Base-by-base conservation (phyloP, 2,113 vertebrate genomes). In the Epinephelus moara region DNA sequence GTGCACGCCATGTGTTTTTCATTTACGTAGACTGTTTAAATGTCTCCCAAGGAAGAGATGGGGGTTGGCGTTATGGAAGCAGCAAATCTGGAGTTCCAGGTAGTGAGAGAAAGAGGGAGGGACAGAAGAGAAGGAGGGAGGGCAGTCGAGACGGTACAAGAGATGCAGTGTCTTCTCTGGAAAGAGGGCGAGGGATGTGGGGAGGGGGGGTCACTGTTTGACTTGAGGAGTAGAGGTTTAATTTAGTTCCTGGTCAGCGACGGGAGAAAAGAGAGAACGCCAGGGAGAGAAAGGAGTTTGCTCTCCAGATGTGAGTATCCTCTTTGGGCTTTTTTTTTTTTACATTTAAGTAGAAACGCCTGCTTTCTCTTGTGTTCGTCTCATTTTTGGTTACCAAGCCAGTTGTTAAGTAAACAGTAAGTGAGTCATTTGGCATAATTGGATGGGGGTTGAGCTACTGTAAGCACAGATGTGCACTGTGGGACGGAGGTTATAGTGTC, bases 131-230 rank as follows among this genome's bases (percentile, higher is more conserved):
- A 62, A 73, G 82, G 86, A 79, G 89, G 92, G 89, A 87, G 90
- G 84, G 90, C 52, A 85, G 75, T 70, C 53, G 68, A 87, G 90
- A 92, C 87, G 91, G 88, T 87, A 96, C 95, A 96, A 96, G 95
- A 95, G 94, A 93, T 95, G 95, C 69, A 96, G 95, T 96, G 95
- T 96, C 94, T 94, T 94, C 92, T 87, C 91, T 94, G 94, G 93
- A 95, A 94, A 94, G 93, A 93, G 93, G 86, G 93, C 27, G 79
- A 86, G 88, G 75, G 86, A 85, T 91, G 87, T 86, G 78, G 84
- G 86, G 81, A 70, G 78, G 90, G 75, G 78, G 89, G 86, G 72
- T 85, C 84, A 88, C 81, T 94, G 95, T 95, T 95, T 96, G 93
- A 94, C 93, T 94, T 92, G 90, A 93, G 89, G 89, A 93, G 89